phyloP scores from a whole-genome alignment of 2,797 vertebrate genomes.

The Diceros bicornis region DNA sequence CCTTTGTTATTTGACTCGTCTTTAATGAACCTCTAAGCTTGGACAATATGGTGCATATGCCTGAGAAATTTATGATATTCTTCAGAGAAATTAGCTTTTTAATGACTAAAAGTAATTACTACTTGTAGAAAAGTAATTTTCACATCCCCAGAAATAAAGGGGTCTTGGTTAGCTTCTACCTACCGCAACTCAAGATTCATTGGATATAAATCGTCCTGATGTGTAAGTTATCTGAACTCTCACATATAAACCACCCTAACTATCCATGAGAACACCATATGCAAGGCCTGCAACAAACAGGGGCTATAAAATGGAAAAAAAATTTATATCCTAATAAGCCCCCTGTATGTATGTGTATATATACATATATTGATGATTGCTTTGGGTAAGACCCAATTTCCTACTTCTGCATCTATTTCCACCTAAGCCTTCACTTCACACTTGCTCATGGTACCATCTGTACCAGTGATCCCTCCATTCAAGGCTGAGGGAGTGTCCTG shows the following conservation, averaged over 20 bases:
- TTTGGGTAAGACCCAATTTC: neutral
- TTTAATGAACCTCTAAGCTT: neutral
- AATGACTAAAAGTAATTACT: constrained; percentile 46
- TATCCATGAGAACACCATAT: neutral
- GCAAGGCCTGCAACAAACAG: neutral
- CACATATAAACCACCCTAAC: neutral
- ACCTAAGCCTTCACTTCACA: neutral
- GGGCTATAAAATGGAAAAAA: neutral
- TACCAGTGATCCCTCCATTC: neutral
- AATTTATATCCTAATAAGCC: neutral
- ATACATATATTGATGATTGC: neutral
- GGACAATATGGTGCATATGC: neutral
- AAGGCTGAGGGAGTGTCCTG: neutral
- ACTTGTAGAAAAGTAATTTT: neutral
- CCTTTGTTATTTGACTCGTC: neutral
- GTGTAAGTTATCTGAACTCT: neutral
- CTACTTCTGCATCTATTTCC: neutral
- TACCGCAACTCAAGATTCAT: neutral
- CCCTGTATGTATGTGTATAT: neutral
- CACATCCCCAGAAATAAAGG: neutral
- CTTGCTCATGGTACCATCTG: neutral
- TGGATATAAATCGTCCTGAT: neutral
- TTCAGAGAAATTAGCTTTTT: constrained; percentile 12
- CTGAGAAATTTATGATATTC: neutral
- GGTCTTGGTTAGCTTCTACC: neutral